These are phyloP conservation scores for Cryptoprocta ferox DNA, from an alignment of 2,797 vertebrate species.

Conservation along the genomic window DNA sequence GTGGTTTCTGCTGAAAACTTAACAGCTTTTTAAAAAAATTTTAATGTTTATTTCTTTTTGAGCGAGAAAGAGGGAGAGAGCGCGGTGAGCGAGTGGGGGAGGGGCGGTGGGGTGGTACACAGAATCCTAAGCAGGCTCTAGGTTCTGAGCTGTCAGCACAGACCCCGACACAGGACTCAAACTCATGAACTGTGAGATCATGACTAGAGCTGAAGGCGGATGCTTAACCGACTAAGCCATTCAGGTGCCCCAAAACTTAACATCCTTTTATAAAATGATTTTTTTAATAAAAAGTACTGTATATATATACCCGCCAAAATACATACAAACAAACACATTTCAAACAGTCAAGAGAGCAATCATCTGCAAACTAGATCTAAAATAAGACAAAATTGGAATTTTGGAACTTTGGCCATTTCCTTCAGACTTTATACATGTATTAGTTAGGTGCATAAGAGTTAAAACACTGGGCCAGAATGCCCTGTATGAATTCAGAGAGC, in stretches of 20 bases:
- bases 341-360: neutral
- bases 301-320: neutral
- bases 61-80: too few relatives aligned
- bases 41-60: neutral
- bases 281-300: slow-evolving; percentile 19
- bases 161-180: too few relatives aligned
- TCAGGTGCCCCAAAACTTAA: neutral
- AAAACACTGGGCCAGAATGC: neutral
- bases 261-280: slow-evolving; percentile 5
- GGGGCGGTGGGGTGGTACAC: too few relatives aligned
- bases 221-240: too few relatives aligned
- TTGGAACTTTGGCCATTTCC: neutral
- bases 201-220: too few relatives aligned
- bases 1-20: neutral
- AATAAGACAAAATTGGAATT: neutral
- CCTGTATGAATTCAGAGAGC: slow-evolving; percentile 7
- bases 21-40: slow-evolving; percentile 12
- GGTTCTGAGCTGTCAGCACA: too few relatives aligned
- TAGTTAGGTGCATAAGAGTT: neutral
- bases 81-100: too few relatives aligned
- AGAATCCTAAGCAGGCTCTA: too few relatives aligned
- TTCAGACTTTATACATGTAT: neutral
- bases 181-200: too few relatives aligned
- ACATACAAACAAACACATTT: neutral
- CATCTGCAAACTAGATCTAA: slow-evolving; percentile 35